Base-by-base conservation (phyloP, 2,888 invertebrate species). In the Lepidochrysops patricia region DNA sequence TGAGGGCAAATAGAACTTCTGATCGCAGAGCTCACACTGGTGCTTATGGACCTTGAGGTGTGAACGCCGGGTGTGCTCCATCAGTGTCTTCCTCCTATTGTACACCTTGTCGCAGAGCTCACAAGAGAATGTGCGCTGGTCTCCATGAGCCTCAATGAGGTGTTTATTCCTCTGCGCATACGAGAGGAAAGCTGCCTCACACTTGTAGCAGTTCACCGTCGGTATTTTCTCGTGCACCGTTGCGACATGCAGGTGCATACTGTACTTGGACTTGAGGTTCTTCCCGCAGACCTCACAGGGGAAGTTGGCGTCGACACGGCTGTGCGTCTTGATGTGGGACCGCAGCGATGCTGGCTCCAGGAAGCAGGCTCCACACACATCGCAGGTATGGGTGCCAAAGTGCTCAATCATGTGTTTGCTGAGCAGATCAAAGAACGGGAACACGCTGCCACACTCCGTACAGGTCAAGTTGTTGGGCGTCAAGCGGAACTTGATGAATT, bases 201-300 rank as follows among this genome's bases (percentile, higher is more conserved):
- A 89, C 56, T 86, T 85, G 2, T 80, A 82, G 35, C 89, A 89
- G 7, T 84, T 80, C 0, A 83, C 83, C 0, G 83, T 82, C 0
- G 88, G 79, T 29, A 82, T 83, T 50, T 86, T 88, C 57, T 87
- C 84, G 57, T 89, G 89, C 0, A 85, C 79, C 0, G 82, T 85
- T 0, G 83, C 80, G 0, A 85, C 73, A 19, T 89, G 89, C 1
- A 86, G 57, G 1, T 82, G 79, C 6, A 77, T 70, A 26, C 84
- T 85, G 60, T 86, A 84, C 15, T 84, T 82, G 0, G 83, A 84
- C 62, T 83, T 83, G 3, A 90, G 72, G 12, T 76, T 79, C 61
- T 89, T 89, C 0, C 87, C 88, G 62, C 90, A 90, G 0, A 84
- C 73, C 2, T 86, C 83, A 61, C 92, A 92, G 0, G 84, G 82